phyloP scores from a whole-genome alignment of 2,888 invertebrate genomes.

The Molanna angustata region DNA sequence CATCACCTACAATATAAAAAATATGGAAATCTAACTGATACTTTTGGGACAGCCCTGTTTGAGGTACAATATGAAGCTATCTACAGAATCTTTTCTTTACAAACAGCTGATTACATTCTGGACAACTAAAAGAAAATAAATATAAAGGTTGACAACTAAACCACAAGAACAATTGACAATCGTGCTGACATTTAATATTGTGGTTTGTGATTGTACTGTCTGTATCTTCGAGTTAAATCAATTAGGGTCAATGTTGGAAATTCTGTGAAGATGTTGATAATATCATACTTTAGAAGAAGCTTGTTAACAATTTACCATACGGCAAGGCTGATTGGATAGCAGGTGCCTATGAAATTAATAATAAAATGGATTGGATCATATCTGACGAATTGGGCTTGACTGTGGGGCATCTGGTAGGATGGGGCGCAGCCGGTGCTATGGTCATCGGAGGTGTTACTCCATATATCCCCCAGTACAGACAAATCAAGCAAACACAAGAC shows the following conservation, averaged over 20 bases:
- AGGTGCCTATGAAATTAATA: conserved; percentile 4
- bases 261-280: conserved; percentile 18
- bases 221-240: too few species aligned
- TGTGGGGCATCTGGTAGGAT: conserved; percentile 72
- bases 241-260: conserved; percentile 26
- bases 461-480: conserved; percentile 93
- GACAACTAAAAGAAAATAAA: too few species aligned
- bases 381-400: conserved; percentile 72
- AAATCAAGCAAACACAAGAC: conserved; percentile 87
- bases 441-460: conserved; percentile 94
- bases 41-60: too few species aligned
- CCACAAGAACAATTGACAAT: too few species aligned
- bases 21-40: too few species aligned
- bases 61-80: too few species aligned
- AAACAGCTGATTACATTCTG: too few species aligned
- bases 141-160: too few species aligned
- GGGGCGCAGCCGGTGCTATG: conserved; percentile 85
- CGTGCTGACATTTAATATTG: too few species aligned
- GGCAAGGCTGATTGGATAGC: conserved; percentile 22
- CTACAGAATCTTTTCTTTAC: too few species aligned
- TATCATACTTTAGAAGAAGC: conserved; percentile 7
- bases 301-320: conserved; percentile 7
- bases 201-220: too few species aligned
- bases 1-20: too few species aligned
- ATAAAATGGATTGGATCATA: conserved; percentile 73